Evolutionary conservation across 1,140 invertebrate species (phyloP).

Genomic region (Coelopa frigida): DNA sequence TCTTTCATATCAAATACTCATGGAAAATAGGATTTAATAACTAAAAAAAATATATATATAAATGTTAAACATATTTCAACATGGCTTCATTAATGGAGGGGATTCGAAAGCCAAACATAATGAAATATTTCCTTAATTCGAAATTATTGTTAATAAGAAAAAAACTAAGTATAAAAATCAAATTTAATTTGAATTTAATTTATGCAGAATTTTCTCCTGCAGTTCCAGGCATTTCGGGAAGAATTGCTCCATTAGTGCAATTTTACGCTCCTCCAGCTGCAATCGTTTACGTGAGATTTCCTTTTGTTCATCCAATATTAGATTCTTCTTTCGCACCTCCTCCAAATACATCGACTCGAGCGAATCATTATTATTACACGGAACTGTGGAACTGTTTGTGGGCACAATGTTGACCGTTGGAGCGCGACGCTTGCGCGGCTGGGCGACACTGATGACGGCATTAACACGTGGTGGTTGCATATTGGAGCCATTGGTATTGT

Average conservation of each 20-base stretch:
- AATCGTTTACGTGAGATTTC: slow-evolving; percentile 32
- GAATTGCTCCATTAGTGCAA: slow-evolving; percentile 30
- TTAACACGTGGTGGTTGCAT: slow-evolving; percentile 9
- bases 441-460: neutral
- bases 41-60: too few species aligned
- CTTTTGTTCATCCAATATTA: slow-evolving; percentile 28
- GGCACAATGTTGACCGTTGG: neutral
- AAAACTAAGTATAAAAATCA: too few species aligned
- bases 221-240: slow-evolving; percentile 37
- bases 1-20: too few species aligned
- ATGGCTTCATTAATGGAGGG: too few species aligned
- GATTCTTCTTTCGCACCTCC: slow-evolving; percentile 34
- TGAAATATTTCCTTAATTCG: too few species aligned
- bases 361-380: slow-evolving; percentile 24
- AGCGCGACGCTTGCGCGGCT: slow-evolving; percentile 6
- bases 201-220: slow-evolving; percentile 25
- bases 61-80: too few species aligned
- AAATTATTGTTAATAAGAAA: too few species aligned
- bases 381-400: too few species aligned
- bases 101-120: too few species aligned
- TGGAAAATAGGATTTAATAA: too few species aligned
- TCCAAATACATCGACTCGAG: slow-evolving; percentile 30
- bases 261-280: slow-evolving; percentile 32
- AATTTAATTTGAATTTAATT: too few species aligned
- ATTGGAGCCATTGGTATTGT: neutral